Evolutionary conservation across 2,797 vertebrate genomes (phyloP).

Genomic region (Cuniculus paca): DNA sequence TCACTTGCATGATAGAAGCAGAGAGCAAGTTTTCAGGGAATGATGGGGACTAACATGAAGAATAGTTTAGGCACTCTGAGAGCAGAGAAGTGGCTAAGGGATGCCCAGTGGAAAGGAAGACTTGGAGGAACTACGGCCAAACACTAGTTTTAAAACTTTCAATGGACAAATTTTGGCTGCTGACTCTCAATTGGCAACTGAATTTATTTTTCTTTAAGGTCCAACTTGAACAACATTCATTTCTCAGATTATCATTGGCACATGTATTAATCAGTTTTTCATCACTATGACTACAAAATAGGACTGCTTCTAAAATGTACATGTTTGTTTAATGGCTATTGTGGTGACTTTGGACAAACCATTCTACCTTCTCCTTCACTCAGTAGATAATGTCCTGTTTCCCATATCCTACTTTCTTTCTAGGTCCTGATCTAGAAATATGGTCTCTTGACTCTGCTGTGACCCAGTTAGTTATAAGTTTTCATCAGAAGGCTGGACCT

Average conservation of each 20-base stretch:
- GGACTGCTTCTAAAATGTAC: background rate
- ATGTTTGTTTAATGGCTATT: background rate
- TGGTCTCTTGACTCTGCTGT: background rate
- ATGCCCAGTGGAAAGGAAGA: background rate
- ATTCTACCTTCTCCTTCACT: background rate
- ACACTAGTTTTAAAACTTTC: background rate
- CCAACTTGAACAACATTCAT: background rate
- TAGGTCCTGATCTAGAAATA: background rate
- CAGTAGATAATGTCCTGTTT: background rate
- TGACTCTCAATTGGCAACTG: background rate
- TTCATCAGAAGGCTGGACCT: background rate
- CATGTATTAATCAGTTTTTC: background rate
- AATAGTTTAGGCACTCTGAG: accelerated
- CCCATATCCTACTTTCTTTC: no score
- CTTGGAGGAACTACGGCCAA: background rate
- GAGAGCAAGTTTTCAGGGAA: background rate
- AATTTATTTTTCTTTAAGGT: background rate
- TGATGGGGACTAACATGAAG: no score
- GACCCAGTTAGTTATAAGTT: background rate
- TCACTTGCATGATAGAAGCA: background rate
- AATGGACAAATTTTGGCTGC: background rate
- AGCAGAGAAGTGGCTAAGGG: background rate
- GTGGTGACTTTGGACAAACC: background rate
- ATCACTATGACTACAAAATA: background rate
- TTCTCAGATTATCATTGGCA: background rate